Evolutionary conservation across 2,113 vertebrate genomes (phyloP), one percentile per base, ranked within the genome.

Genomic region (Campylomormyrus numenius): DNA sequence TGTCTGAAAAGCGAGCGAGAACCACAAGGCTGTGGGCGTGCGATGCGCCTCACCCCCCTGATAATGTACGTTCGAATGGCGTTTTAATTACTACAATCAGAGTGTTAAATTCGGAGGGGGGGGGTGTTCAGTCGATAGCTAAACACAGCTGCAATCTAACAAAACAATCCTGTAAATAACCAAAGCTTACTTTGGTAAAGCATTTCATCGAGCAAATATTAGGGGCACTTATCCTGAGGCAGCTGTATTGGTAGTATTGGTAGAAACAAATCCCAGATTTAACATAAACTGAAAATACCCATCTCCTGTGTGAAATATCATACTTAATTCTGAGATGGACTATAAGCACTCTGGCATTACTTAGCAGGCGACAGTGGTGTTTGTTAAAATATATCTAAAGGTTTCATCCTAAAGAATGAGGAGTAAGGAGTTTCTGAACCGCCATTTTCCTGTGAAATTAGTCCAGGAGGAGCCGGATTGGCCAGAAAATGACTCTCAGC

Each of bases 81-180:
- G 91, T 48, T 88, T 91, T 93, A 93, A 95, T 93, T 88, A 94
- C 92, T 91, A 92, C 94, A 92, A 95, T 95, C 92, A 94, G 89
- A 91, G 83, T 90, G 88, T 46, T 52, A 46, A 89, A 83, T 92
- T 91, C 56, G 74, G 17, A n/a, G 27, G 2, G n/a, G 7, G 7
- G 46, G 46, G 11, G 53, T 58, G 70, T 39, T 77, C 31, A 50
- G 10, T 31, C 48, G 9, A 89, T 91, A 70, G 62, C 53, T 84
- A 86, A 88, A 90, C 90, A 91, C 91, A 91, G 87, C 89, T 92
- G 17, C 91, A 88, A 45, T 88, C 89, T 90, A 35, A 21, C n/a
- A n/a, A 31, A 45, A 39, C 52, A 56, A 56, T 46, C 17, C 9
- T 88, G 70, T 88, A 56, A 80, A 88, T 48, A 53, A 45, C 49